Evolutionary conservation across 2,113 vertebrate genomes (phyloP), one percentile per base, ranked within the genome.

Genomic region (Catharus fuscescens): DNA sequence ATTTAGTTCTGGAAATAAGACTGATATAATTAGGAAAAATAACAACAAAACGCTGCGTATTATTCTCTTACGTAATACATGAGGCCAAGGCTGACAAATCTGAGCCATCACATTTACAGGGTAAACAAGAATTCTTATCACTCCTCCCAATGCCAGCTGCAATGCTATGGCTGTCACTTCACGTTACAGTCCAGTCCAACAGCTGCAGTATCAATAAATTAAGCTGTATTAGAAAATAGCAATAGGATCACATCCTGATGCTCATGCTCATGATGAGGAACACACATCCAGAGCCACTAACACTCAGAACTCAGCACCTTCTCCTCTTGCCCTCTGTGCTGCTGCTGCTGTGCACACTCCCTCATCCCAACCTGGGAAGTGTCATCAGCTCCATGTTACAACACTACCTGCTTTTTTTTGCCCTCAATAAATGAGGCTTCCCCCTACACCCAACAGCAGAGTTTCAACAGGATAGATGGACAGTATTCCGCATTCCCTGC

Each of bases 121-220:
- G 64, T 53, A 94, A 96, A 94, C 85, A 95, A 80, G 85, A 96
- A 93, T 90, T 91, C 82, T 93, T 95, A 95, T 96, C 90, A 78
- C 71, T 88, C 84, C 76, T 95, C 67, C 72, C 86, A 96, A 92
- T 29, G 71, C 79, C 81, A 57, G 5, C 74, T 70, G 56, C 64
- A 90, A 74, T 73, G 67, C 88, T 71, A 95, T 52, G 92, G 85
- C 79, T 95, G 95, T 97, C 94, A 94, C 92, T 86, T 96, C 93
- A 78, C 0, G 5, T 97, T 96, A 93, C 8, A 31, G 28, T 70
- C 88, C 81, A 73, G 85, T 29, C 71, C 84, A 61, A 80, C 56
- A 92, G 78, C 45, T 80, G 40, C 34, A 59, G 88, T 90, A 89
- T 90, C 95, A 86, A 95, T 92, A 93, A 91, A 86, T 93, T 87